Base-by-base conservation (phyloP, 1,140 invertebrate species). In the Euura saliciscinereae region DNA sequence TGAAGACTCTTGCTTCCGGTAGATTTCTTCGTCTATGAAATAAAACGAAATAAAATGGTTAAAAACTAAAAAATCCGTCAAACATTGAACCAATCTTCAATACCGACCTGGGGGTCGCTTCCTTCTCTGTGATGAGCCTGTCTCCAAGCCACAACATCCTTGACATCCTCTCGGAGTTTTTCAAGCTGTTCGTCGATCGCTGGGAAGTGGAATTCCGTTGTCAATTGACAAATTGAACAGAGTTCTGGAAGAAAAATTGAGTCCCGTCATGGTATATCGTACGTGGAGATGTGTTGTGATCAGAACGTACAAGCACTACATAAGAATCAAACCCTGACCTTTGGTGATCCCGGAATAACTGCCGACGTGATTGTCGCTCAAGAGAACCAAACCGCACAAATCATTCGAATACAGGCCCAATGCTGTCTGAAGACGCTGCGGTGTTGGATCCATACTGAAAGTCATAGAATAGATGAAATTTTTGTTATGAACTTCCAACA, bases 341-440 rank as follows among this genome's bases (percentile, higher is more conserved):
- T 92, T 92, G 44, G 92, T 93, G 68, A 94, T 89, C 71, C 89
- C 92, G 28, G 93, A 92, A 78, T 93, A 94, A 78, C 89, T 90
- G 76, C 93, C 93, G 75, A 95, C 89, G 80, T 91, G 91, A 86
- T 91, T 94, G 83, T 93, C 96, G 71, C 94, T 95, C 69, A 98
- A 86, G 42, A 99, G 85, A 64, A 99, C 95, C 43, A 97, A 85
- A 5, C 95, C 97, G 85, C 93, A 94, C 66, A 99, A 88, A 80
- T 96, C 96, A 83, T 94, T 94, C 1, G 97, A 98, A 88, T 99
- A 99, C 2, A 99, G 88, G 51, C 93, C 96, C 83, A 99, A 91
- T 66, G 97, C 95, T 73, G 97, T 98, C 88, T 98, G 97, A 13
- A 99, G 88, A 72, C 95, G 89, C 80, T 96, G 94, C 4, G 95